phyloP scores from a whole-genome alignment of 1,140 invertebrate genomes.

The Drosophila ercepeae region DNA sequence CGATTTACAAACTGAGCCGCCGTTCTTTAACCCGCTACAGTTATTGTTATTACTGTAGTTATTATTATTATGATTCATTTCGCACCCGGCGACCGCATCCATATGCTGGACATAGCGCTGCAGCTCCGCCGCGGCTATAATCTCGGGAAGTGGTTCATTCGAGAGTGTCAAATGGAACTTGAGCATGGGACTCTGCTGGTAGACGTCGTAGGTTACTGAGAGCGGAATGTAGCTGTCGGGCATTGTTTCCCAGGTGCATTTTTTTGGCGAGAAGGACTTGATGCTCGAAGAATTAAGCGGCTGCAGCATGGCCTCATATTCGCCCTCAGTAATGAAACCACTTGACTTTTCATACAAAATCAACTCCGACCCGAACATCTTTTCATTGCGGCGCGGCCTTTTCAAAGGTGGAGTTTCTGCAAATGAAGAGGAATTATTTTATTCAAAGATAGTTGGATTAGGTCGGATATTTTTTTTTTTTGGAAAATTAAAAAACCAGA shows the following conservation, averaged over 20 bases:
- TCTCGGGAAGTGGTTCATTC: slow-evolving; percentile 88
- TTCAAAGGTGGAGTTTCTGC: slow-evolving; percentile 65
- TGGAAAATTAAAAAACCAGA: neutral
- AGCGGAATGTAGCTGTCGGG: slow-evolving; percentile 87
- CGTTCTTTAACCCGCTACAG: slow-evolving; percentile 50
- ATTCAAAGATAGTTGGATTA: too few relatives aligned
- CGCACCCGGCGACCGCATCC: slow-evolving; percentile 27
- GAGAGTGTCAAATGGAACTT: slow-evolving; percentile 94
- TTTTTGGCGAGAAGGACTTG: slow-evolving; percentile 86
- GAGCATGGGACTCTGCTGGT: slow-evolving; percentile 90
- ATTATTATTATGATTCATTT: slow-evolving; percentile 84
- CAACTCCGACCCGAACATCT: slow-evolving; percentile 92
- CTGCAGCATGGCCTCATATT: slow-evolving; percentile 94
- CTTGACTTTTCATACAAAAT: slow-evolving; percentile 96
- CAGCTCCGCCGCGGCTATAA: slow-evolving; percentile 85
- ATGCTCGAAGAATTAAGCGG: slow-evolving; percentile 87
- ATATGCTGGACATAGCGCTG: slow-evolving; percentile 70
- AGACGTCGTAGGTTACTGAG: slow-evolving; percentile 86
- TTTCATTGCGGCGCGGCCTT: slow-evolving; percentile 81
- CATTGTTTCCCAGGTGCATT: slow-evolving; percentile 92
- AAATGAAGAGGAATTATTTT: neutral
- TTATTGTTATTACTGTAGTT: slow-evolving; percentile 67
- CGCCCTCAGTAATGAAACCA: slow-evolving; percentile 93
- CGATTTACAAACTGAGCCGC: slow-evolving; percentile 43
- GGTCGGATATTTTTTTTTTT: neutral